Evolutionary conservation across 1,140 invertebrate genomes (phyloP), one percentile per base, ranked within the genome.

Genomic region (Temnothorax curvispinosus): DNA sequence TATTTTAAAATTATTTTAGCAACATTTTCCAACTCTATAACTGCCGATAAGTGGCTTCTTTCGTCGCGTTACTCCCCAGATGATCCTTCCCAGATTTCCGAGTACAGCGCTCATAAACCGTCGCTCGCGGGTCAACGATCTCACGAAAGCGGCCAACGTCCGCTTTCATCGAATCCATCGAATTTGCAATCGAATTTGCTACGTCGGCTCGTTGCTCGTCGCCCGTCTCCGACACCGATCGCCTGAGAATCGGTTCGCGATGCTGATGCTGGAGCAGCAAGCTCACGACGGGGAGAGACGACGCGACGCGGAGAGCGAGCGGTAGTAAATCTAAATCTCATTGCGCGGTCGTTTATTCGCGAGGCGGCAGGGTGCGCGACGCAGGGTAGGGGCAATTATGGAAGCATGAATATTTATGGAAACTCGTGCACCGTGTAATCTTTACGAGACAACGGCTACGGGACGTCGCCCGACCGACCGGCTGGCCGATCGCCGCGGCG

Each of bases 361-460:
- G 47, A 81, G 47, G 35, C 47, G 56, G 67, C 50, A 44, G 69
- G 50, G 35, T 38, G 65, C 35, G 56, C 62, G 58, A 72, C 74
- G 44, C 27, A 32, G 2, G 71, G 71, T 58, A 81, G 67, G 84
- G 87, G 60, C 78, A 90, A 91, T 90, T 90, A 90, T 90, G 89
- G 89, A 64, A 81, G 81, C 89, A 90, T 90, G 89, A 90, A 90
- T 90, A 90, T 90, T 90, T 90, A 90, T 90, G 89, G 87, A 90
- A 90, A 90, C 54, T 54, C 81, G 89, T 67, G 87, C 62, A 90
- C 76, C 87, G 81, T 90, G 89, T 90, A 90, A 90, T 90, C 89
- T 90, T 90, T 90, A 90, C 87, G 89, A 88, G 88, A 89, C 74
- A 90, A 90, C 88, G 80, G 69, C 85, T 80, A 87, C 72, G 71